Evolutionary conservation across 2,888 invertebrate genomes (phyloP), one percentile per base, ranked within the genome.

Genomic region (Drosophila birchii): DNA sequence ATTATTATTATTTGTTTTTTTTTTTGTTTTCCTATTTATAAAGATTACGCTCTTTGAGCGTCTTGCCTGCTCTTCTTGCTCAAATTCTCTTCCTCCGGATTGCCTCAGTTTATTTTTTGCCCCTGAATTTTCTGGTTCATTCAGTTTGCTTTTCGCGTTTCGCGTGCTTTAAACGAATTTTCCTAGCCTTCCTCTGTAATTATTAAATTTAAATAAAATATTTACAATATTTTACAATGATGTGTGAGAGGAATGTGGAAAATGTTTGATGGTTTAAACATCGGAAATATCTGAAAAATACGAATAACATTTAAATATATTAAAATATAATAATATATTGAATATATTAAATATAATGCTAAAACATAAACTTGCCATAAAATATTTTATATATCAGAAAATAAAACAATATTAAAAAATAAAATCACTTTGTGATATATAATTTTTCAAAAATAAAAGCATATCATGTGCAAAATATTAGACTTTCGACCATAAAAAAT

Each of bases 131-230:
- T 67, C 43, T 74, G 55, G 43, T 63, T 55, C 66, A 73, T 71
- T 85, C 77, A 88, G 88, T 85, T 75, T 38, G 80, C 56, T 62
- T 69, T 83, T 85, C 60, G 83, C 78, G 75, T 77, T 87, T 83
- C 84, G 86, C 84, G 82, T 81, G 84, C 66, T 75, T 70, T 51
- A 74, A 69, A 80, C 84, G 78, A 59, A 75, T 55, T 39, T 78
- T 75, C 57, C 69, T 70, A 26, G 56, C 55, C 55, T 45, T 45
- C 57, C 43, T 57, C 34, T 57, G 51, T 57, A 68, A 67, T 45
- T 29, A 59, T 32, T 32, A 47, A 47, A 59, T 34, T 51, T 51
- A 20, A 56, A 59, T 67, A 55, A 60, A 69, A 29, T 20, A 51
- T 43, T 44, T 44, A 20, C 36, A 26, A 66, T 47, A 71, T 54